A percentile compares a stretch with the other conserved stretches of the same genome.
Evolutionary conservation across 92 coral and sea anemone genomes (phyloP).

Genomic region (Phymanthus crucifer): DNA sequence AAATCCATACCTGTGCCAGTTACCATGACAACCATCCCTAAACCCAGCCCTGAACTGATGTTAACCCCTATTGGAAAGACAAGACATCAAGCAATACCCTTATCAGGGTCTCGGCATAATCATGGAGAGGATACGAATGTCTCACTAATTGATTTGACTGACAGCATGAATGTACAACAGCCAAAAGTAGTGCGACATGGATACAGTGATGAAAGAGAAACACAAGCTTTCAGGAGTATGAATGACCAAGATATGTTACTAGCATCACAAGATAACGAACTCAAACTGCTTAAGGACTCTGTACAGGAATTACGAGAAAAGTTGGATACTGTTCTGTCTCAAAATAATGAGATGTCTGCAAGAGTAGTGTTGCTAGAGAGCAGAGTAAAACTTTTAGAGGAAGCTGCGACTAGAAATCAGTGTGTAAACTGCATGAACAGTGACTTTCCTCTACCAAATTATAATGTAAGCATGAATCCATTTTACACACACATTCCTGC

Average conservation of each 20-base stretch:
- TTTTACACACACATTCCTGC: not conserved
- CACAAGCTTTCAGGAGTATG: not conserved
- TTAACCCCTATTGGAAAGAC: slow-evolving; percentile 64
- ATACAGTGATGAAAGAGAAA: not conserved
- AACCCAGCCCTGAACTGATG: slow-evolving; percentile 73
- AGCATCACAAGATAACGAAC: slow-evolving; percentile 5
- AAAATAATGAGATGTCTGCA: slow-evolving; percentile 84
- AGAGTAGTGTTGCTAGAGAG: slow-evolving; percentile 87
- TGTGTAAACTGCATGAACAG: slow-evolving; percentile 17
- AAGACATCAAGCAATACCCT: slow-evolving; percentile 51
- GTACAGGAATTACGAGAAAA: slow-evolving; percentile 63
- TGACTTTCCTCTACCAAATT: not conserved
- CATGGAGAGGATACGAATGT: slow-evolving; percentile 6
- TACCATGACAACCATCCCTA: slow-evolving; percentile 61
- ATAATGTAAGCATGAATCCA: slow-evolving; percentile 6
- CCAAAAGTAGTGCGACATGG: slow-evolving; percentile 53
- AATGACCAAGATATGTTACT: not conserved
- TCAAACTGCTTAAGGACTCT: slow-evolving; percentile 32
- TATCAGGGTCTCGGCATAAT: slow-evolving; percentile 39
- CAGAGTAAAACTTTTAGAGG: slow-evolving; percentile 77
- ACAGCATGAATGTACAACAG: slow-evolving; percentile 14
- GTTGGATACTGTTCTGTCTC: slow-evolving; percentile 50
- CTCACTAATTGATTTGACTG: slow-evolving; percentile 32
- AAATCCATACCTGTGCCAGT: slow-evolving; percentile 59
- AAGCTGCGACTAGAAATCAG: slow-evolving; percentile 36